phyloP scores from a whole-genome alignment of 2,888 invertebrate genomes.

The Coenonympha arcania region DNA sequence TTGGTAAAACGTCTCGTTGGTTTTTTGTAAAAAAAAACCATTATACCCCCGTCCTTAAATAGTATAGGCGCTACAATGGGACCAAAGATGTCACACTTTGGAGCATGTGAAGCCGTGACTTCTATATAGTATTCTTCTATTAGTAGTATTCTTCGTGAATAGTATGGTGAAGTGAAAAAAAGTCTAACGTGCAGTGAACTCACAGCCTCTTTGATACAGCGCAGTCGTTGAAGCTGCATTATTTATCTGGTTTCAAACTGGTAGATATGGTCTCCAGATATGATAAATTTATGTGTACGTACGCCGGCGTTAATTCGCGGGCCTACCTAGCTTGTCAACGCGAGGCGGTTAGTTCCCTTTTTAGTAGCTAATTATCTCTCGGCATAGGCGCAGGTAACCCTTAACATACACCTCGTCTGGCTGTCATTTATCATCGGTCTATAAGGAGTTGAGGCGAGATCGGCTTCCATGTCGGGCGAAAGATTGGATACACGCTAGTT shows the following conservation, averaged over 20 bases:
- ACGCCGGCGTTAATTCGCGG: conserved; percentile 13
- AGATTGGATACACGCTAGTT: conserved; percentile 17
- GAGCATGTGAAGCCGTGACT: too few relatives aligned
- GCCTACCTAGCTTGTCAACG: conserved; percentile 19
- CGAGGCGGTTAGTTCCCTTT: conserved; percentile 22
- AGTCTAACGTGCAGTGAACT: neutral
- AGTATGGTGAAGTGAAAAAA: neutral
- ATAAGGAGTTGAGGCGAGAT: conserved; percentile 23
- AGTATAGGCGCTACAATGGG: too few relatives aligned
- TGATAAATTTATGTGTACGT: neutral
- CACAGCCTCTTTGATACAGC: too few relatives aligned
- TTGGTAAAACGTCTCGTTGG: too few relatives aligned
- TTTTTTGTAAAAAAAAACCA: too few relatives aligned
- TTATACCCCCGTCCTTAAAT: too few relatives aligned
- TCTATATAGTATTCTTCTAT: too few relatives aligned
- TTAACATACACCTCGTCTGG: conserved; percentile 20
- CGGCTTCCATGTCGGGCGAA: conserved; percentile 16
- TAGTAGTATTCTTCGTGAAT: too few relatives aligned
- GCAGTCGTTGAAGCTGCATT: too few relatives aligned
- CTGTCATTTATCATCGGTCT: conserved; percentile 24
- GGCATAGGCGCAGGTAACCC: conserved; percentile 24
- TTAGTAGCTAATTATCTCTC: conserved; percentile 25
- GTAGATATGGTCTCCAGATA: neutral
- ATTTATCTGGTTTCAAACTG: too few relatives aligned
- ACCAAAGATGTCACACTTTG: too few relatives aligned